Percentiles rank a stretch among this genome's conserved stretches.
These are phyloP conservation scores for Ranitomeya imitator DNA, from an alignment of 2,113 vertebrate species.

Conservation along the genomic window DNA sequence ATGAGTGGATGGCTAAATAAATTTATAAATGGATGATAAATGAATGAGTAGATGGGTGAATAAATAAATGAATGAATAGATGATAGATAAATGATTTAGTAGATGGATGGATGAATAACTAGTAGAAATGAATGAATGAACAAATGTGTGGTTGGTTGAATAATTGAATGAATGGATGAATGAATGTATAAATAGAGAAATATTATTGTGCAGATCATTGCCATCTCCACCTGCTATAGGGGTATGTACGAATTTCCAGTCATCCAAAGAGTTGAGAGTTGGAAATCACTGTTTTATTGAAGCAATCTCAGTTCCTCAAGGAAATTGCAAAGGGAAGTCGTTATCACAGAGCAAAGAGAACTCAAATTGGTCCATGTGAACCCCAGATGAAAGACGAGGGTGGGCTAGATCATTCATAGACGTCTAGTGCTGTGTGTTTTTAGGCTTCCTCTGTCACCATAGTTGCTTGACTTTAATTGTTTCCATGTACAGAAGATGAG, in stretches of 20 bases:
- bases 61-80: not conserved
- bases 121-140: not conserved
- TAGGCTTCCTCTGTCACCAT: conserved; percentile 75
- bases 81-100: not conserved
- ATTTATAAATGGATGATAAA: not conserved
- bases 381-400: conserved; percentile 72
- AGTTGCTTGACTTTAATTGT: conserved; percentile 78
- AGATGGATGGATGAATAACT: not conserved
- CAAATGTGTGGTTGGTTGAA: not conserved
- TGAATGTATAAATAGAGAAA: not conserved
- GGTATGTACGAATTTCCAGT: no score
- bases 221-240: not conserved
- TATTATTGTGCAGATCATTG: not conserved
- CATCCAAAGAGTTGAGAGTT: no score
- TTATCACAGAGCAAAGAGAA: conserved; percentile 65
- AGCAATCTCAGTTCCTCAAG: conserved; percentile 74
- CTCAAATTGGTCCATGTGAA: conserved; percentile 64
- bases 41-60: not conserved
- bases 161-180: not conserved
- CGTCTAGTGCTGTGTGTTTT: conserved; percentile 58
- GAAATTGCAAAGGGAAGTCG: conserved; percentile 80
- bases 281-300: conserved; percentile 68
- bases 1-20: not conserved
- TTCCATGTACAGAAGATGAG: conserved; percentile 73
- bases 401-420: conserved; percentile 72